phyloP scores from a whole-genome alignment of 2,113 vertebrate genomes.

The Hydrochoerus hydrochaeris region DNA sequence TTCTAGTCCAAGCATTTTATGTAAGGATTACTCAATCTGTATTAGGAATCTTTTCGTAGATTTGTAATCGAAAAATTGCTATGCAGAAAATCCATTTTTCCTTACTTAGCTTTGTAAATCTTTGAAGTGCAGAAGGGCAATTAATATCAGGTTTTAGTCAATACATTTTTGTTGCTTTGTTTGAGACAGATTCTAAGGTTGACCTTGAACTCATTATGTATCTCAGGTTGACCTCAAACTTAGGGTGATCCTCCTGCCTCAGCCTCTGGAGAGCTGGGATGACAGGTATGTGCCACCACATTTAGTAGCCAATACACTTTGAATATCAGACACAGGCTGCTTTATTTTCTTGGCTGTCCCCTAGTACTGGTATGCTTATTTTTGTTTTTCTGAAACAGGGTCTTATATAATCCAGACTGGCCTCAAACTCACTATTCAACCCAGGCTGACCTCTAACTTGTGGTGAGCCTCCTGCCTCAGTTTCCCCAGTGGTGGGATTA shows the following conservation, averaged over 20 bases:
- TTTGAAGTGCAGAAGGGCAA: slow-evolving; percentile 21
- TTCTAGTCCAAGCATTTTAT: not conserved
- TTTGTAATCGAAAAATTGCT: slow-evolving; percentile 31
- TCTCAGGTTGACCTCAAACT: not conserved
- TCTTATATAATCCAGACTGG: not conserved
- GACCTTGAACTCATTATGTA: not conserved
- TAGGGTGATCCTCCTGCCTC: not conserved
- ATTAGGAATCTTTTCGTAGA: slow-evolving; percentile 65
- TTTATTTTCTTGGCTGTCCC: not conserved
- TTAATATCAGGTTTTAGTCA: not conserved
- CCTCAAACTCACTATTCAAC: not conserved
- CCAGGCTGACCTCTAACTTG: not conserved
- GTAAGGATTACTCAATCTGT: not conserved
- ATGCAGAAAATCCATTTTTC: not conserved
- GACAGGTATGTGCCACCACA: not conserved
- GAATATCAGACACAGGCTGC: not conserved
- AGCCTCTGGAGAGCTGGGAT: not conserved
- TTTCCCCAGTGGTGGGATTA: not conserved
- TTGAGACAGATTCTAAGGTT: not conserved
- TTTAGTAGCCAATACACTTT: not conserved
- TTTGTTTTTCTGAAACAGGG: not conserved
- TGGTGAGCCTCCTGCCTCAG: not conserved
- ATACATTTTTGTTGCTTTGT: not conserved
- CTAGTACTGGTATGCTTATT: not conserved
- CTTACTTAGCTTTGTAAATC: slow-evolving; percentile 35